phyloP scores from a whole-genome alignment of 2,888 invertebrate species.

The Lycocerus yunnanus region DNA sequence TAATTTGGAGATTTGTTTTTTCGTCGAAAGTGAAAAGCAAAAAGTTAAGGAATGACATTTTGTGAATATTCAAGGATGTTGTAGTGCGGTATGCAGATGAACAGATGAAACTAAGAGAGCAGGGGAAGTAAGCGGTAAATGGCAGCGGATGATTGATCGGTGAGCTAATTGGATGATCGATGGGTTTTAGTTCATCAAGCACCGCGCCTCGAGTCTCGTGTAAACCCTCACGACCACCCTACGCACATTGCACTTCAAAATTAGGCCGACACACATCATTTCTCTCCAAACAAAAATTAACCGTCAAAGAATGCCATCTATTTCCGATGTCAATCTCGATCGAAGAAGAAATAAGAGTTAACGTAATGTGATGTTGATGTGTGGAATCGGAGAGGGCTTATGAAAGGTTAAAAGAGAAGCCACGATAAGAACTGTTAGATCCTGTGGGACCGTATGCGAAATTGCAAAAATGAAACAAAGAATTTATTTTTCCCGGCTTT shows the following conservation, averaged over 20 bases:
- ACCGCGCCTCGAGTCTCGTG: slow-evolving; percentile 31
- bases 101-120: slow-evolving; percentile 48
- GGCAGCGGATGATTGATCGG: slow-evolving; percentile 74
- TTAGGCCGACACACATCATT: slow-evolving; percentile 28
- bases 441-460: slow-evolving; percentile 21
- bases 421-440: slow-evolving; percentile 37
- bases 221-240: slow-evolving; percentile 24
- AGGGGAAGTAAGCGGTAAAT: slow-evolving; percentile 52
- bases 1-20: not conserved
- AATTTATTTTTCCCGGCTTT: slow-evolving; percentile 54
- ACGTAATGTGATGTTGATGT: slow-evolving; percentile 47
- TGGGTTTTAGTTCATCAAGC: slow-evolving; percentile 58
- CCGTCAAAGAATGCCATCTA: slow-evolving; percentile 7
- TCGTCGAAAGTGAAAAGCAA: not conserved
- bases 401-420: slow-evolving; percentile 34
- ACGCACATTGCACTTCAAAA: slow-evolving; percentile 26
- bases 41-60: slow-evolving; percentile 40
- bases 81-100: slow-evolving; percentile 54
- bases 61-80: slow-evolving; percentile 24
- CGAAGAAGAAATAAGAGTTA: slow-evolving; percentile 11
- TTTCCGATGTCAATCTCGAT: slow-evolving; percentile 17
- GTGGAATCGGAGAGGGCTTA: slow-evolving; percentile 43
- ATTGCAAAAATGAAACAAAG: slow-evolving; percentile 51
- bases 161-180: slow-evolving; percentile 79
- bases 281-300: slow-evolving; percentile 16